These are phyloP conservation scores for Loris lydekkerianus DNA, from an alignment of 2,797 vertebrate species.

Conservation along the genomic window DNA sequence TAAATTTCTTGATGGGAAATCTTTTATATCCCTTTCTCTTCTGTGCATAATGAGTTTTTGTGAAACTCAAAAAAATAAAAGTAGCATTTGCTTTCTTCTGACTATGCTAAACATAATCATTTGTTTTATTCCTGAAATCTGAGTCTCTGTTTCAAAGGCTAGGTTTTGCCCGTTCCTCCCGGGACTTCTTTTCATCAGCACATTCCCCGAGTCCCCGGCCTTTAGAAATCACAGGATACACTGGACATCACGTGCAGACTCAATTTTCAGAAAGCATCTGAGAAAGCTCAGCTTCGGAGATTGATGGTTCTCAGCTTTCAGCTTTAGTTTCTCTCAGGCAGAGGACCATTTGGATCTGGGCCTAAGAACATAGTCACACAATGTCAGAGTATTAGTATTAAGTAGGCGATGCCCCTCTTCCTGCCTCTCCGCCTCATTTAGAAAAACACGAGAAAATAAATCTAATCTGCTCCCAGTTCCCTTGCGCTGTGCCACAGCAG, in stretches of 20 bases:
- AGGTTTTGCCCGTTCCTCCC: not conserved
- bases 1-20: not conserved
- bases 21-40: not conserved
- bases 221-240: conserved; percentile 61
- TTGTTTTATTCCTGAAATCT: conserved; percentile 60
- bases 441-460: conserved; percentile 75
- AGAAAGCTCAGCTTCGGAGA: conserved; percentile 36
- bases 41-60: not conserved
- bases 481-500: conserved; percentile 9
- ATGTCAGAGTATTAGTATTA: conserved; percentile 75
- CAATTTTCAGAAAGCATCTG: conserved; percentile 70
- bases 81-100: conserved; percentile 41
- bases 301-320: conserved; percentile 76
- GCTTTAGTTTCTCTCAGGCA: conserved; percentile 59
- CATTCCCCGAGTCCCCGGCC: conserved; percentile 16
- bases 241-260: not conserved
- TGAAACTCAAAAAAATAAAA: not conserved
- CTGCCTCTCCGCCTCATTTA: conserved; percentile 66
- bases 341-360: conserved; percentile 49
- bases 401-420: conserved; percentile 55
- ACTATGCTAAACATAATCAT: conserved; percentile 57
- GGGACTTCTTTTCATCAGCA: conserved; percentile 53
- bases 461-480: conserved; percentile 72
- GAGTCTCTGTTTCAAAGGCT: conserved; percentile 69
- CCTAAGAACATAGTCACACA: conserved; percentile 75